Base-by-base conservation (phyloP, 35 echinoderm and acorn worm genomes). In the Lytechinus variegatus region DNA sequence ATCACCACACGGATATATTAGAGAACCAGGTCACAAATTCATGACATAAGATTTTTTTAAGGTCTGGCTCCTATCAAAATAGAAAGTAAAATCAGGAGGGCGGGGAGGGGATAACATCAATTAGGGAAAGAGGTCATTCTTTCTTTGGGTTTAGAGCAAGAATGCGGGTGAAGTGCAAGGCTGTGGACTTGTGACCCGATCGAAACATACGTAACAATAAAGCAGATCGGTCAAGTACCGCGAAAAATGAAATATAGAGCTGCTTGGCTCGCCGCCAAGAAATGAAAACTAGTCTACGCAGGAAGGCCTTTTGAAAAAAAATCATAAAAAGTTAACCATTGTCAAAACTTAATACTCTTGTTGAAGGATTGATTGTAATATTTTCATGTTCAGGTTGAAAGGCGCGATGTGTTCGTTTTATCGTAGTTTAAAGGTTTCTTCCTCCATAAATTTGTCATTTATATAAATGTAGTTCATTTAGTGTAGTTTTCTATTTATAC, bases 121-220 rank as follows among this genome's bases (percentile, higher is more conserved):
- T 79, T 79, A 79, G 21, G 8, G 14, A 79, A 79, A 79, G 66
- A 7, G 66, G 66, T 79, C 66, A 79, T 19, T 79, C 66, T 6
- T 79, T 79, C 88, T 52, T 52, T 44, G 88, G 52, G n/a, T 12
- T 90, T 54, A 54, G 33, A 28, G 52, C 88, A 90, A 27, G 88
- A 90, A 90, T 90, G 28, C 52, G 28, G 88, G 88, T 90, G 10
- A 90, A 52, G 88, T 90, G 10, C 88, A 54, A 90, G 88, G 88
- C 88, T 16, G 88, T 54, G 88, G 52, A 90, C 88, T 21, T 54
- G 29, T 90, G 88, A 90, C 88, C 88, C 24, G 29, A 44, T 44
- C 33, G 33, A 54, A 11, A 52, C 13, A 90, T 54, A 52, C 88
- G 28, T 90, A 90, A 44, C 29, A 10, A 44, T 29, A 52, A 12